phyloP scores from a whole-genome alignment of 1,140 invertebrate genomes.

The Papilio polyxenes region DNA sequence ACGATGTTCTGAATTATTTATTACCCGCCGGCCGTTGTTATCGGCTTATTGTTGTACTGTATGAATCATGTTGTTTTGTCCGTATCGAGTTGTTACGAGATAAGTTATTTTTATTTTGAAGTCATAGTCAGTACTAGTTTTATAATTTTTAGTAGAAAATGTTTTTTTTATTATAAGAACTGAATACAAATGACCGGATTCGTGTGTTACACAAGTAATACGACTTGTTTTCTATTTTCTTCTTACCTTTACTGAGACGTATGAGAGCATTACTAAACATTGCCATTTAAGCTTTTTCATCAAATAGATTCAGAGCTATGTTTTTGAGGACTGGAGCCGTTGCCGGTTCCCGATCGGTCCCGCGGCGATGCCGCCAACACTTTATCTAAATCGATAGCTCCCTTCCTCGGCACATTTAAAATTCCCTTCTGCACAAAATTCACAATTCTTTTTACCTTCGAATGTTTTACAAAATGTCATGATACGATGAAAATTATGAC shows the following conservation, averaged over 20 bases:
- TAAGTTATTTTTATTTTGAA: conserved; percentile 1
- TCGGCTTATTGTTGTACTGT: conserved; percentile 13
- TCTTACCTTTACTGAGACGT: no score
- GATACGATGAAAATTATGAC: background rate
- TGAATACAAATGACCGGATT: background rate
- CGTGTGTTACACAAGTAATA: background rate
- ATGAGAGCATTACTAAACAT: background rate
- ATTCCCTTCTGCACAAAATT: conserved; percentile 2
- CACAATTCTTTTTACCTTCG: background rate
- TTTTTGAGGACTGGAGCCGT: background rate
- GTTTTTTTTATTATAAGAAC: no score
- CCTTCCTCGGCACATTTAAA: background rate
- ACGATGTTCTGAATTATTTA: conserved; percentile 35
- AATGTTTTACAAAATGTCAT: conserved; percentile 1
- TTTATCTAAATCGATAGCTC: conserved; percentile 25
- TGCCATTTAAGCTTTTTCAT: background rate
- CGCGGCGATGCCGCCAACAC: conserved; percentile 13
- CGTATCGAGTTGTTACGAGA: background rate
- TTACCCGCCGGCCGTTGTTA: conserved; percentile 14
- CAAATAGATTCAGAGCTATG: conserved; percentile 25
- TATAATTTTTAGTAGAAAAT: no score
- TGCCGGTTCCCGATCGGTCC: conserved; percentile 10
- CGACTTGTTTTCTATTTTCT: background rate
- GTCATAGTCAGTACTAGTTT: no score
- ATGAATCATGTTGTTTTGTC: conserved; percentile 20